Evolutionary conservation across 2,888 invertebrate genomes (phyloP).

Genomic region (Ellobium chinense): DNA sequence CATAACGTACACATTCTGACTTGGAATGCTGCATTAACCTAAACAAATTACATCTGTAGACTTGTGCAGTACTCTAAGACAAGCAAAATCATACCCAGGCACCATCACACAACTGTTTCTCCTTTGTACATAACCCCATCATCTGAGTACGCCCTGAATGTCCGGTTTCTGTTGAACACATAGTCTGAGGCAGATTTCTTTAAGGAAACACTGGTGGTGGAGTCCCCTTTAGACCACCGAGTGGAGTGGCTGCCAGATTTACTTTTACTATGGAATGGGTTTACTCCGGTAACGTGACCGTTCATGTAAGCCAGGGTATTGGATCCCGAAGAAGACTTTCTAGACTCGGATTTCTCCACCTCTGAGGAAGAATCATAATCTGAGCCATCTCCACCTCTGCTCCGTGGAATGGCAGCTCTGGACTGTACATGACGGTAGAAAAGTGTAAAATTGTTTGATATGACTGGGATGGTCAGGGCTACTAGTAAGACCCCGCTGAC

Average conservation of each 20-base stretch:
- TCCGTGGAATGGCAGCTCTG: conserved; percentile 51
- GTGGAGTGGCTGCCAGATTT: conserved; percentile 29
- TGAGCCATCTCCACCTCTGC: conserved; percentile 28
- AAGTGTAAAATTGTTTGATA: conserved; percentile 77
- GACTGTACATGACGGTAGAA: conserved; percentile 77
- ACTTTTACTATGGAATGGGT: conserved; percentile 49
- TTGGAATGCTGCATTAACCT: no score
- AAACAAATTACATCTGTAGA: no score
- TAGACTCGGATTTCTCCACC: conserved; percentile 12
- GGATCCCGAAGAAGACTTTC: conserved; percentile 31
- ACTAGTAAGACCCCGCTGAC: conserved; percentile 76
- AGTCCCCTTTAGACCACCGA: conserved; percentile 58
- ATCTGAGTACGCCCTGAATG: conserved; percentile 66
- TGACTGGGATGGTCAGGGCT: conserved; percentile 77
- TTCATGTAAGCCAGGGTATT: conserved; percentile 53
- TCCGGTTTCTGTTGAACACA: conserved; percentile 54
- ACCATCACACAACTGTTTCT: conserved; percentile 58
- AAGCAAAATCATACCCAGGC: no score
- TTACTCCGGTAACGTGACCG: conserved; percentile 54
- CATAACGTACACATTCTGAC: no score
- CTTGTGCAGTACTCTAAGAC: no score
- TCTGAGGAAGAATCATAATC: conserved; percentile 9
- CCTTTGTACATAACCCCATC: conserved; percentile 67
- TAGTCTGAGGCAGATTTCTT: conserved; percentile 59
- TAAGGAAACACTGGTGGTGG: conserved; percentile 60